Percentiles rank a stretch among this genome's conserved stretches.
phyloP scores from a whole-genome alignment of 2,888 invertebrate species.

The Aradus depressus region DNA sequence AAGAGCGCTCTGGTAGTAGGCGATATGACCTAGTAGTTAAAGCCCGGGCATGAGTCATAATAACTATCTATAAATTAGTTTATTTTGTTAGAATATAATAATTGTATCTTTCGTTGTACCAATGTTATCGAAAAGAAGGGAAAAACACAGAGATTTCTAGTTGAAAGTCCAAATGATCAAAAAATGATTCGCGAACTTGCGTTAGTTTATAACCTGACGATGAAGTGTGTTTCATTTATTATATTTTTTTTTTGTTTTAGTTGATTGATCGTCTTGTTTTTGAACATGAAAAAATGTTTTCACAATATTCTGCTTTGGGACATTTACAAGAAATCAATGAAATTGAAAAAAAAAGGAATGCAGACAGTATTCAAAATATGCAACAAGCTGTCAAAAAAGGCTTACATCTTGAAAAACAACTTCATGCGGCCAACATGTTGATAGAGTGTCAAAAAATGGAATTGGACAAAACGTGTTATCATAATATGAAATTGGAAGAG shows the following conservation, averaged over 20 bases:
- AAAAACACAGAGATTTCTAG: no score
- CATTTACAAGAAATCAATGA: not conserved
- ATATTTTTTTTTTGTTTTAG: slow-evolving; percentile 15
- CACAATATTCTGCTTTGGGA: not conserved
- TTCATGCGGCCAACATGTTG: slow-evolving; percentile 2
- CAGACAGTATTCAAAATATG: not conserved
- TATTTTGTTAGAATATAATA: no score
- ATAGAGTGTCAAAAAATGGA: not conserved
- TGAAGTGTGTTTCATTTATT: no score
- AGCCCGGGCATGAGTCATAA: no score
- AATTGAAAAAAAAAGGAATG: not conserved
- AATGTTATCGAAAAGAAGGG: no score
- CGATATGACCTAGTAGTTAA: no score
- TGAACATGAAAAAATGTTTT: slow-evolving; percentile 10
- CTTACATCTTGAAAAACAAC: slow-evolving; percentile 2
- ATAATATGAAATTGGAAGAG: slow-evolving; percentile 32
- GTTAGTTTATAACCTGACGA: no score
- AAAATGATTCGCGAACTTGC: no score
- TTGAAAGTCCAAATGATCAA: no score
- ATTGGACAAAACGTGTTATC: slow-evolving; percentile 29
- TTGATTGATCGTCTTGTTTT: slow-evolving; percentile 10
- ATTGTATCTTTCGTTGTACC: no score
- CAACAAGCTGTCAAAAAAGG: not conserved
- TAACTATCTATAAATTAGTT: no score
- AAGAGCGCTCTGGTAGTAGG: no score